Evolutionary conservation across 2,113 vertebrate species (phyloP).

Genomic region (Apodemus sylvaticus): DNA sequence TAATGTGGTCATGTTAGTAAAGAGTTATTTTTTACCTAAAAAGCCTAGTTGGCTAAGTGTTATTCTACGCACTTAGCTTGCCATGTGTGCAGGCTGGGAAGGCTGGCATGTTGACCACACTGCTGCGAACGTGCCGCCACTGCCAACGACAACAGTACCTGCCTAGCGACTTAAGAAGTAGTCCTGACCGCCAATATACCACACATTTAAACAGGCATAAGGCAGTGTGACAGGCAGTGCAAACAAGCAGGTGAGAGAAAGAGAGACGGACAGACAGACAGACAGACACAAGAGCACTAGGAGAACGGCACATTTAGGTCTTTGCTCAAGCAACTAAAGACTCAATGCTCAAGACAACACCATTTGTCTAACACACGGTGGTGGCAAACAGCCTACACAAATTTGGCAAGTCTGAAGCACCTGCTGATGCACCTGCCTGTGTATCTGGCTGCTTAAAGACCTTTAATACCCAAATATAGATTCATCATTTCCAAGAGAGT

Average conservation of each 20-base stretch:
- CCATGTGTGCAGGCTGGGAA: background rate
- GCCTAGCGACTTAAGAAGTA: background rate
- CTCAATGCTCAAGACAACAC: background rate
- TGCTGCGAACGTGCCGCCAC: background rate
- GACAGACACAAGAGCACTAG: fast-evolving
- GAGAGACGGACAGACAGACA: background rate
- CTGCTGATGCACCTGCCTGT: background rate
- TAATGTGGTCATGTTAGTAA: background rate
- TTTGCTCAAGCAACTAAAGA: too few relatives aligned
- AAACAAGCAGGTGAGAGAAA: too few relatives aligned
- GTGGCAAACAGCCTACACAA: background rate
- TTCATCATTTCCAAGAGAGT: background rate
- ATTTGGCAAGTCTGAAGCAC: background rate
- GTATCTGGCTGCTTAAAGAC: too few relatives aligned
- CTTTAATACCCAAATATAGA: background rate
- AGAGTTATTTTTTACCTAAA: background rate
- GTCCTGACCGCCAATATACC: fast-evolving
- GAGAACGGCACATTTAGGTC: background rate
- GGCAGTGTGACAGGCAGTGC: background rate
- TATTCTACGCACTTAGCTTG: background rate
- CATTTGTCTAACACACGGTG: background rate
- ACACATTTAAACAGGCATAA: too few relatives aligned
- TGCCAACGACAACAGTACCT: background rate
- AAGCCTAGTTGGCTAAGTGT: background rate
- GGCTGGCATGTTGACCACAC: background rate